Evolutionary conservation across 1,140 invertebrate species (phyloP).

Genomic region (Paramacrobiotus metropolitanus): DNA sequence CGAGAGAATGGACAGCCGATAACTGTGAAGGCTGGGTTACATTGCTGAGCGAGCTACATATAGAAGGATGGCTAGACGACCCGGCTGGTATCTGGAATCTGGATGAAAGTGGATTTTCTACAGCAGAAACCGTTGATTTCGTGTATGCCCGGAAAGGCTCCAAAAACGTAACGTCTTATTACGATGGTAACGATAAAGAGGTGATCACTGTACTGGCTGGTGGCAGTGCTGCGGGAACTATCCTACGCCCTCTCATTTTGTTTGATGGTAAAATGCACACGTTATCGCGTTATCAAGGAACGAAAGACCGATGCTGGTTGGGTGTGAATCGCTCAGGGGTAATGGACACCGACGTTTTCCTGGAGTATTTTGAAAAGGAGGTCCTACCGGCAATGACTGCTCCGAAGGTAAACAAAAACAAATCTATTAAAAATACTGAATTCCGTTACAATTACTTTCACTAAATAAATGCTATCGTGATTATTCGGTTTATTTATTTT

Average conservation of each 20-base stretch:
- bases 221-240: background rate
- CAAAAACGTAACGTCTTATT: background rate
- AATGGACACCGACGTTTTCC: background rate
- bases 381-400: background rate
- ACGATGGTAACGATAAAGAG: background rate
- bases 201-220: background rate
- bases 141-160: background rate
- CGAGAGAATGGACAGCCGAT: too few species aligned
- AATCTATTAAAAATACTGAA: too few species aligned
- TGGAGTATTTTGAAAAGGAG: too few species aligned
- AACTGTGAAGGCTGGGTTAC: background rate
- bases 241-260: background rate
- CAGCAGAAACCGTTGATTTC: background rate
- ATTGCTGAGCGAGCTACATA: too few species aligned
- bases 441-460: background rate
- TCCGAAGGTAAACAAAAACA: too few species aligned
- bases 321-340: background rate
- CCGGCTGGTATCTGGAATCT: background rate
- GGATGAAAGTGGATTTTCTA: background rate
- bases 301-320: background rate
- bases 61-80: too few species aligned
- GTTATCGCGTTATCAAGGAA: background rate
- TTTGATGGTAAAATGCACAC: background rate
- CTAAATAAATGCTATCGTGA: background rate
- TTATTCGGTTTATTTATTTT: background rate